Conservation (phyloP, 2,888 invertebrate species). For the Scaptomyza caliginosa region DNA sequence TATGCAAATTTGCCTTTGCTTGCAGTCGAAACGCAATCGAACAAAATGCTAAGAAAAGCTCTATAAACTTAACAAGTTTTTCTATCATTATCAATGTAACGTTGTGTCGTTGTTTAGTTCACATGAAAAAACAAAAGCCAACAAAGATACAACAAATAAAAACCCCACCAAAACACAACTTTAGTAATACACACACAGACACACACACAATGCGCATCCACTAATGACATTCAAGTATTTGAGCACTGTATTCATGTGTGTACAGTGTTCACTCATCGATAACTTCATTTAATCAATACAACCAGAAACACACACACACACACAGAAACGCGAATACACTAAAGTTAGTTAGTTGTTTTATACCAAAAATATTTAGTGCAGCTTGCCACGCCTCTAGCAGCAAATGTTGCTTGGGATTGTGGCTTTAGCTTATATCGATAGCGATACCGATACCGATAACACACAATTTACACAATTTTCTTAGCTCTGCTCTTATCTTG, state of each 20-base stretch:
- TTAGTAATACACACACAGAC: slow-evolving; percentile 10
- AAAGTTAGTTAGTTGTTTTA: slow-evolving; percentile 6
- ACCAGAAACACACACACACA: slow-evolving; percentile 16
- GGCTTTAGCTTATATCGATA: slow-evolving; percentile 42
- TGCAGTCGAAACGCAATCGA: slow-evolving; percentile 26
- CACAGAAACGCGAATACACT: slow-evolving; percentile 14
- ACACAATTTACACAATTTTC: slow-evolving; percentile 33
- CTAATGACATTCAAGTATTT: slow-evolving; percentile 14
- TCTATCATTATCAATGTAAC: slow-evolving; percentile 64
- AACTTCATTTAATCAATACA: slow-evolving; percentile 26
- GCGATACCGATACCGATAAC: slow-evolving; percentile 29
- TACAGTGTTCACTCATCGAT: slow-evolving; percentile 36
- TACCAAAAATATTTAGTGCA: slow-evolving; percentile 13
- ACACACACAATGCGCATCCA: neutral
- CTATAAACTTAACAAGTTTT: slow-evolving; percentile 40
- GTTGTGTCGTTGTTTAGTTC: slow-evolving; percentile 76
- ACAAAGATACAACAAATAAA: slow-evolving; percentile 36
- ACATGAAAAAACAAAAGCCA: slow-evolving; percentile 29
- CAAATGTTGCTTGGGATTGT: slow-evolving; percentile 14
- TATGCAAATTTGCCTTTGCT: slow-evolving; percentile 31
- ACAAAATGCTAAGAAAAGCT: slow-evolving; percentile 36
- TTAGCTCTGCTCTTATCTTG: slow-evolving; percentile 44
- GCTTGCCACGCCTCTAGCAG: slow-evolving; percentile 32
- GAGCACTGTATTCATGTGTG: slow-evolving; percentile 10
- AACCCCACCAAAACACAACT: slow-evolving; percentile 5